phyloP scores from a whole-genome alignment of 92 coral and sea anemone species.

The Actinostola sp. region DNA sequence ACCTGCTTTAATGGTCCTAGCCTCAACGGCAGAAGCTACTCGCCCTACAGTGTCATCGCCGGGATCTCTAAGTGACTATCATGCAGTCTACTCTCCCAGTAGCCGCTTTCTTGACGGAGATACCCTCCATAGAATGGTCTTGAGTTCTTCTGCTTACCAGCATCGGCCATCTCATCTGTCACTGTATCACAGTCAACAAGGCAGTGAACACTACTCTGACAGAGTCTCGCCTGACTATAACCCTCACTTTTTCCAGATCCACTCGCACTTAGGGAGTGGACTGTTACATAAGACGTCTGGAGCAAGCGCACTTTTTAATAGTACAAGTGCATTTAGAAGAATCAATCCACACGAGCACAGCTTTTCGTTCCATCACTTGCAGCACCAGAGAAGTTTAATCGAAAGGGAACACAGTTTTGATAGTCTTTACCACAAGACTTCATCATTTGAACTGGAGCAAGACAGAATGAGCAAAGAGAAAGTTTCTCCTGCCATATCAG shows the following conservation, averaged over 20 bases:
- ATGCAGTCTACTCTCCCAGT: slow-evolving; percentile 76
- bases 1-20: slow-evolving; percentile 91
- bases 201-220: slow-evolving; percentile 75
- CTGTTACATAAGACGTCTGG: slow-evolving; percentile 79
- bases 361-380: slow-evolving; percentile 81
- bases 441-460: slow-evolving; percentile 61
- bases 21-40: slow-evolving; percentile 94
- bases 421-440: slow-evolving; percentile 55
- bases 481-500: slow-evolving; percentile 60
- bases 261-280: slow-evolving; percentile 77
- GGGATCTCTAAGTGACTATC: slow-evolving; percentile 81
- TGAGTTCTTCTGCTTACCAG: slow-evolving; percentile 79
- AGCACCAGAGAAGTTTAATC: slow-evolving; percentile 74
- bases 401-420: slow-evolving; percentile 77
- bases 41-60: slow-evolving; percentile 76
- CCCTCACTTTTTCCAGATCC: slow-evolving; percentile 78
- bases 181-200: slow-evolving; percentile 69
- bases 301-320: slow-evolving; percentile 74
- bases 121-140: slow-evolving; percentile 86
- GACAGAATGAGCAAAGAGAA: slow-evolving; percentile 67
- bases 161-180: slow-evolving; percentile 83
- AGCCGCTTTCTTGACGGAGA: slow-evolving; percentile 80
- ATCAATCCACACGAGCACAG: slow-evolving; percentile 78
- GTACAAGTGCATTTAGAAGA: slow-evolving; percentile 85
- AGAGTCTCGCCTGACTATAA: slow-evolving; percentile 81